Conservation (phyloP, 1,140 invertebrate genomes). For the Euschistus heros region DNA sequence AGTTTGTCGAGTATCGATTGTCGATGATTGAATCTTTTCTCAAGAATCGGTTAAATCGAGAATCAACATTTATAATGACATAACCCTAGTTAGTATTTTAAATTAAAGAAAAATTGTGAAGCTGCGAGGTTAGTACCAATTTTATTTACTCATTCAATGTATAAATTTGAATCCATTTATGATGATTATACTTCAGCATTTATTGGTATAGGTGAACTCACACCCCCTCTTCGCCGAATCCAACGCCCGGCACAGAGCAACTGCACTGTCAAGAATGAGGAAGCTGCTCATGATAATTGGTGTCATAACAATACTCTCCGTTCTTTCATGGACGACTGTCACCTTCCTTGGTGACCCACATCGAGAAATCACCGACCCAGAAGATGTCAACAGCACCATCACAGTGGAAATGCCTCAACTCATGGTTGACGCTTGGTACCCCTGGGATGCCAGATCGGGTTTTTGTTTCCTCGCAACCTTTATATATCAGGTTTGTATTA, state of each 20-base stretch:
- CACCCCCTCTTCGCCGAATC: slow-evolving; percentile 76
- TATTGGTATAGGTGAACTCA: slow-evolving; percentile 45
- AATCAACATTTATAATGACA: no score
- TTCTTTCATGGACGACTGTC: slow-evolving; percentile 53
- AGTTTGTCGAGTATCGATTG: no score
- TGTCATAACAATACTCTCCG: slow-evolving; percentile 41
- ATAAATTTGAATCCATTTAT: no score
- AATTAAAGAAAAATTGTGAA: no score
- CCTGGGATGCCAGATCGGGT: slow-evolving; percentile 52
- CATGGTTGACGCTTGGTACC: slow-evolving; percentile 62
- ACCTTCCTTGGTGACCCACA: slow-evolving; percentile 67
- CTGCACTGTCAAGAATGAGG: slow-evolving; percentile 63
- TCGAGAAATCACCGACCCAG: slow-evolving; percentile 51
- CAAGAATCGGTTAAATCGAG: no score
- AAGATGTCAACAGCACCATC: slow-evolving; percentile 56
- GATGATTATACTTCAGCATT: not conserved
- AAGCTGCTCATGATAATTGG: slow-evolving; percentile 56
- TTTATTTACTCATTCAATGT: no score
- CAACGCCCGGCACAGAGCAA: slow-evolving; percentile 59
- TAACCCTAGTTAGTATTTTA: no score
- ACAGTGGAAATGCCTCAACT: slow-evolving; percentile 57
- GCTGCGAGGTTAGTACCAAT: no score
- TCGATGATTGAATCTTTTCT: no score
- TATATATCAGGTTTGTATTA: slow-evolving; percentile 45
- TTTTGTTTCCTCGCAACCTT: slow-evolving; percentile 53